A percentile compares a stretch with the other conserved stretches of the same genome.
Conservation (phyloP, 2,113 vertebrate species). For the Alligator mississippiensis region DNA sequence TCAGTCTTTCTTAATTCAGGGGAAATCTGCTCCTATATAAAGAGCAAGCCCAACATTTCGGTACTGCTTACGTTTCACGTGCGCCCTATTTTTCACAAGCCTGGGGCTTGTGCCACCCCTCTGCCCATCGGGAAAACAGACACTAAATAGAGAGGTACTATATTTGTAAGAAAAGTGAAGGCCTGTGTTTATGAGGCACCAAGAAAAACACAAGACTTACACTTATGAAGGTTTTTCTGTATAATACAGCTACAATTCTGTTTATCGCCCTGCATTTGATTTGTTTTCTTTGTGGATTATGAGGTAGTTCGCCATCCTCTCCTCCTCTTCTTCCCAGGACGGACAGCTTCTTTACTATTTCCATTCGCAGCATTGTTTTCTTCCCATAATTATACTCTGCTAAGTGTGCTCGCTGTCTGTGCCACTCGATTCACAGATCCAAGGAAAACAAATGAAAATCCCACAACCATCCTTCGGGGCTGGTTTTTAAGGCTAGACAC, state of each 20-base stretch:
- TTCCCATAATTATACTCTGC: slow-evolving; percentile 32
- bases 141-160: not conserved
- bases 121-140: not conserved
- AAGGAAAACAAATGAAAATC: slow-evolving; percentile 17
- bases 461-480: not conserved
- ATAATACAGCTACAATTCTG: not conserved
- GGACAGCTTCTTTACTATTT: slow-evolving; percentile 29
- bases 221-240: not conserved
- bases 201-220: not conserved
- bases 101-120: not conserved
- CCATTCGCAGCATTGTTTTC: slow-evolving; percentile 35
- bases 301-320: slow-evolving; percentile 19
- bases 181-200: not conserved
- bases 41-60: not conserved
- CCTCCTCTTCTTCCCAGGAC: not conserved
- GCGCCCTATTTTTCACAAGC: not conserved
- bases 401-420: not conserved
- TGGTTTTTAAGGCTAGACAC: not conserved
- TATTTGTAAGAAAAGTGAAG: not conserved
- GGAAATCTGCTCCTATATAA: not conserved
- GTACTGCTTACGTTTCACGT: not conserved
- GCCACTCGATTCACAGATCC: not conserved
- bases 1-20: not conserved
- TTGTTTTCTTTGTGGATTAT: not conserved
- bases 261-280: not conserved